phyloP scores from a whole-genome alignment of 2,888 invertebrate genomes.

The Nemoura dubitans region DNA sequence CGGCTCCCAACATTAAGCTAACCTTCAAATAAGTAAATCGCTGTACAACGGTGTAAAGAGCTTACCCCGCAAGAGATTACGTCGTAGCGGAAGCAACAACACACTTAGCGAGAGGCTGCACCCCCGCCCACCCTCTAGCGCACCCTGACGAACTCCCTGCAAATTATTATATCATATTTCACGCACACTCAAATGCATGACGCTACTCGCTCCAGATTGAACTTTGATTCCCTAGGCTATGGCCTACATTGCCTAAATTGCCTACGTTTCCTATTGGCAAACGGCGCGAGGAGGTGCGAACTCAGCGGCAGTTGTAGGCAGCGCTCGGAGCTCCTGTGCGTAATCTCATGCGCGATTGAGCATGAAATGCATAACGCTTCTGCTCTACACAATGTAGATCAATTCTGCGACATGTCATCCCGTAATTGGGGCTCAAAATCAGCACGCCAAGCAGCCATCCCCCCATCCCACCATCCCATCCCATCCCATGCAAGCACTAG shows the following conservation, averaged over 20 bases:
- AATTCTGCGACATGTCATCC: not conserved
- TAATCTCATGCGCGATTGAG: not conserved
- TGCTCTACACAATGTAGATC: not conserved
- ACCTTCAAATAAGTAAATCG: no score
- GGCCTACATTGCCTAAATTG: not conserved
- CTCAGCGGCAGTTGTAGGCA: not conserved
- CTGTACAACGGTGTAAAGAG: not conserved
- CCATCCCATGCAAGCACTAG: no score
- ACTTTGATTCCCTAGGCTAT: not conserved
- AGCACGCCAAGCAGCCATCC: not conserved
- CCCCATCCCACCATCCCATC: not conserved
- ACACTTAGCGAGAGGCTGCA: not conserved
- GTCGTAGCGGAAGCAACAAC: not conserved
- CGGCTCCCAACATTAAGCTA: no score
- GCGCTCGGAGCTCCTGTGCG: not conserved
- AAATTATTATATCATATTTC: constrained; percentile 7
- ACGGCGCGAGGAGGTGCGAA: not conserved
- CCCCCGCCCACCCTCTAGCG: not conserved
- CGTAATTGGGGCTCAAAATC: not conserved
- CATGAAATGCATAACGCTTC: not conserved
- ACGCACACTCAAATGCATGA: not conserved
- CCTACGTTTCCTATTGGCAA: not conserved
- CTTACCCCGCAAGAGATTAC: not conserved
- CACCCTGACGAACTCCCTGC: not conserved
- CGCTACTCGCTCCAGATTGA: not conserved